Evolutionary conservation across 92 coral and sea anemone species (phyloP), one percentile per base, ranked within the genome.

Genomic region (Bergia puertoricense): DNA sequence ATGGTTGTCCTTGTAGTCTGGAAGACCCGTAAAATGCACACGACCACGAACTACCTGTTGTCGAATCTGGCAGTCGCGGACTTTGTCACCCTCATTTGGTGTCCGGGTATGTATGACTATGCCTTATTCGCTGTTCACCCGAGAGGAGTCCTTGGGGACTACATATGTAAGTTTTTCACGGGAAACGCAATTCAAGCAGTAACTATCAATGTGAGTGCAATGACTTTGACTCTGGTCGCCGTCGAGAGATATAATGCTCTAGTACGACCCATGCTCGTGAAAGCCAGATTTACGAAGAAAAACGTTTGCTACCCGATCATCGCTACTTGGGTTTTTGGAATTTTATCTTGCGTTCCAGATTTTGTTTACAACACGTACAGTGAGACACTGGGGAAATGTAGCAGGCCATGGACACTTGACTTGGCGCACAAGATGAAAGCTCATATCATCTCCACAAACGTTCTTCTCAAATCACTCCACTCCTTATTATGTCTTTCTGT

Each of bases 1-100:
- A 76, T 76, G 80, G 50, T 76, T 76, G 30, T 76, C 46, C 80
- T 16, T 45, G 80, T 76, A 6, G 80, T 76, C 30, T 40, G 80
- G n/a, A 40, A 10, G 46, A 76, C 80, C 1, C 80, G 80, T 10
- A 14, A 20, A 18, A 76, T 76, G 80, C 80, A 76, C 22, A 76
- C 80, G 38, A n/a, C 80, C 2, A 76, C 54, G 20, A 76, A 76
- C 80, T 42, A 40, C 4, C 80, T 76, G 51, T 76, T 76, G 80
- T 43, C 80, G 8, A 76, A 76, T 39, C 80, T 76, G 30, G 80
- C 80, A 20, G 46, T 76, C 23, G 46, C 80, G 23, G 80, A 76
- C 50, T 43, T 45, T 10, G 20, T 42, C n/a, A 76, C 80, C 44
- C 80, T 76, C 46, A 43, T 76, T 13, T 8, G 22, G 14, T 76